Evolutionary conservation across 2,113 vertebrate genomes (phyloP).

Genomic region (Cranoglanis bouderius): DNA sequence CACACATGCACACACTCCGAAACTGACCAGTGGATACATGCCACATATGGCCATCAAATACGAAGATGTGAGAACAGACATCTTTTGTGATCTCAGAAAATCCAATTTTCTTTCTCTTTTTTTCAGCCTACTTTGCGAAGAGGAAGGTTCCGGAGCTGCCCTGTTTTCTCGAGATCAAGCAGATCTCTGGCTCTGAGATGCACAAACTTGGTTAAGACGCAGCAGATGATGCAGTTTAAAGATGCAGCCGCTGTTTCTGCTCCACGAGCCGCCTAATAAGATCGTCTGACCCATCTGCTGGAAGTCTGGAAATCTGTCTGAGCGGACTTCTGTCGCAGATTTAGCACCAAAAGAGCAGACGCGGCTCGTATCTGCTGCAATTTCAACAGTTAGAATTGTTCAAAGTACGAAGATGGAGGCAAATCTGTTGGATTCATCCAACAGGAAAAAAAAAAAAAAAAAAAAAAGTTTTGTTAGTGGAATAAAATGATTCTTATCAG

Average conservation of each 20-base stretch:
- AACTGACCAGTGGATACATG: constrained; percentile 28
- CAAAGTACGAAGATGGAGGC: background rate
- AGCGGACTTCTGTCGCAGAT: constrained; percentile 10
- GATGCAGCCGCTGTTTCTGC: constrained; percentile 31
- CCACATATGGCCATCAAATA: constrained; percentile 44
- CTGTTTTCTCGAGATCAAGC: constrained; percentile 41
- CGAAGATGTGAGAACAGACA: constrained; percentile 51
- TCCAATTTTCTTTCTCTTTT: constrained; percentile 34
- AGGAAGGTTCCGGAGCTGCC: constrained; percentile 14
- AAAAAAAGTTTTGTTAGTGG: background rate
- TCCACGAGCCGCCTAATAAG: constrained; percentile 42
- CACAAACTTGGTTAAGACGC: constrained; percentile 44
- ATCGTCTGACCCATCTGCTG: constrained; percentile 47
- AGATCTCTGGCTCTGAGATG: constrained; percentile 44
- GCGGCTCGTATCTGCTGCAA: background rate
- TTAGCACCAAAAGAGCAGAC: background rate
- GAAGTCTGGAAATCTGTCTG: background rate
- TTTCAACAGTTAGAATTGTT: background rate
- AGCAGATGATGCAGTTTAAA: constrained; percentile 49
- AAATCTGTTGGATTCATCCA: background rate
- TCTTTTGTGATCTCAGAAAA: constrained; percentile 51
- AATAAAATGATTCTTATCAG: background rate
- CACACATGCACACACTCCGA: constrained; percentile 17
- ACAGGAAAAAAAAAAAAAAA: background rate
- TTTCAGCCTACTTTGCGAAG: background rate